Base-by-base conservation (phyloP, 2,888 invertebrate genomes). In the Cerceris ruficornis region DNA sequence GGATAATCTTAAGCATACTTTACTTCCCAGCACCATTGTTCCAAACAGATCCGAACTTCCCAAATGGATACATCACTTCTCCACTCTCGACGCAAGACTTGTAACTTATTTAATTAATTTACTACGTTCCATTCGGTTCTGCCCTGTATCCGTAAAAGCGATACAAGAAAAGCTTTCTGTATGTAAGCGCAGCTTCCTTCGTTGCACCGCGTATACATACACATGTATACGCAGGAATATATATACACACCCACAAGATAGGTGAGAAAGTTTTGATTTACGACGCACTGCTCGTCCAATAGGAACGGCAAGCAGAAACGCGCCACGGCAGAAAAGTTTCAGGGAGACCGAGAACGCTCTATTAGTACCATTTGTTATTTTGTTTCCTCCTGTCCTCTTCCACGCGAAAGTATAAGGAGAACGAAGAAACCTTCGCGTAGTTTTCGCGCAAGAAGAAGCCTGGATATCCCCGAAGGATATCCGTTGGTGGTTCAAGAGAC, bases 291-390 rank as follows among this genome's bases (percentile, higher is more conserved):
- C 58, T 59, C 73, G 67, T 66, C 78, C 83, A 85, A 83, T 87
- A 82, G 59, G 65, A 54, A 60, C 43, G 43, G 43, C 52, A 43
- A 14, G 14, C 43, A 52, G 46, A 62, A 52, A 14, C 62, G 58
- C 61, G 58, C 61, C 58, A 75, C 62, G 72, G 67, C 58, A 64
- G 77, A 71, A 77, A 86, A 86, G 77, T 86, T 86, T 82, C 58
- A 59, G 65, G 78, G 78, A 77, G 83, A 83, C 86, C 81, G 61
- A 80, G 81, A 86, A 85, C 85, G 81, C 81, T 88, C 87, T 84
- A 87, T 87, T 88, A 87, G 87, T 86, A 77, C 81, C 88, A 87
- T 88, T 88, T 85, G 84, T 87, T 87, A 87, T 87, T 88, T 88
- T 79, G 83, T 82, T 82, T 79, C 84, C 74, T 50, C 64, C 39